A percentile compares a stretch with the other conserved stretches of the same genome.
Conservation (phyloP, 2,113 vertebrate species). For the Pantherophis guttatus region DNA sequence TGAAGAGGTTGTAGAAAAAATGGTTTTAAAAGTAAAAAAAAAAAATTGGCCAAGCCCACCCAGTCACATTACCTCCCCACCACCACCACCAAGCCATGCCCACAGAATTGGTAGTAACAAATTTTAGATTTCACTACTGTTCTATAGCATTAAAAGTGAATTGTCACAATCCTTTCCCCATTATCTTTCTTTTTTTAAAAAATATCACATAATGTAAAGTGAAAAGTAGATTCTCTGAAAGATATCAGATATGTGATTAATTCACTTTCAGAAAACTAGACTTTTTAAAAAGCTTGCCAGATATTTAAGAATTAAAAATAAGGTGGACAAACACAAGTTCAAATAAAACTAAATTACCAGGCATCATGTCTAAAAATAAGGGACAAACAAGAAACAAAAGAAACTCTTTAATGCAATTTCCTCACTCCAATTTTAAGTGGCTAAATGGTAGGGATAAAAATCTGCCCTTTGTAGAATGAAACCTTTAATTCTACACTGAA, state of each 20-base stretch:
- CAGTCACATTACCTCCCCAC: too few species aligned
- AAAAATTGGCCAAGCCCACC: too few species aligned
- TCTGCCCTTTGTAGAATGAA: not conserved
- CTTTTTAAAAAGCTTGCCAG: not conserved
- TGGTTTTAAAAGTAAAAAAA: too few species aligned
- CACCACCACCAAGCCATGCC: too few species aligned
- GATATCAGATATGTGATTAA: not conserved
- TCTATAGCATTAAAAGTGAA: not conserved
- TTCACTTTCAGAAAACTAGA: not conserved
- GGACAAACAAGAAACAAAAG: not conserved
- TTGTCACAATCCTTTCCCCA: not conserved
- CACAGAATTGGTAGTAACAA: too few species aligned
- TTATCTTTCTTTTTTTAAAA: not conserved
- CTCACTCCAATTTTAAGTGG: not conserved
- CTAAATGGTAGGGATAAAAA: not conserved
- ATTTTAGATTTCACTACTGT: not conserved
- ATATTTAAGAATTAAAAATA: not conserved
- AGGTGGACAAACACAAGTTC: not conserved
- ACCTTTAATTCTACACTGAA: not conserved
- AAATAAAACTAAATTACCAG: not conserved
- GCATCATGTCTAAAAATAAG: not conserved
- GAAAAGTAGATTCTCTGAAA: not conserved
- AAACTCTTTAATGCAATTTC: not conserved
- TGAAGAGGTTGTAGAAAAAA: too few species aligned
- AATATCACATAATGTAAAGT: not conserved